Evolutionary conservation across 2,888 invertebrate species (phyloP), one percentile per base, ranked within the genome.

Genomic region (Lepidochrysops patricia): DNA sequence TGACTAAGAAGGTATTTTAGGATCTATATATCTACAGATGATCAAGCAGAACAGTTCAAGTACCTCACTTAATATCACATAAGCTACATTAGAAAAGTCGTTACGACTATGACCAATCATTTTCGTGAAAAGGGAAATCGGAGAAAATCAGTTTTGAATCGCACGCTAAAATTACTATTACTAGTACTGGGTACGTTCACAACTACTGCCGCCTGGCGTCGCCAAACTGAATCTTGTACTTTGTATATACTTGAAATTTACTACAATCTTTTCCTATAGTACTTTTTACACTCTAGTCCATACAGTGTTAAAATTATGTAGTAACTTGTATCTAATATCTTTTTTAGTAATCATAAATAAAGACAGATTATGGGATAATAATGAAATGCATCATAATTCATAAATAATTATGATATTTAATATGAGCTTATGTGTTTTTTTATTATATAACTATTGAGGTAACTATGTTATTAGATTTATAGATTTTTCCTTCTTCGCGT

Each of bases 41-140:
- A 43, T 43, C 13, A 15, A 35, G 5, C 13, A 12, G 43, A n/a
- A n/a, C n/a, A n/a, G 43, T 43, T 23, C 43, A 43, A 43, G 43
- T 19, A 9, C 43, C 29, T 29, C 43, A 43, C 43, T 43, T 43
- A 43, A 43, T 43, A 43, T 43, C 43, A 23, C 43, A 43, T 43
- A 43, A 23, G 43, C 43, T 9, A 43, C 43, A 43, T 43, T 23
- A 43, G 43, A 43, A 12, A 43, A 43, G 43, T 19, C 12, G 43
- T 23, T 23, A 43, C 43, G 19, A 43, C 43, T 43, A 23, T 23
- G 43, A 43, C 43, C 19, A 19, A 43, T 43, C 43, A 43, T 43
- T 43, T 43, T 43, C 9, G 43, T 23, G 19, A 57, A 57, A 57
- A 29, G 37, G 27, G 43, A 57, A 57, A 57, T 57, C 57, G 13